Base-by-base conservation (phyloP, 2,888 invertebrate genomes). In the Chydorus sphaericus region DNA sequence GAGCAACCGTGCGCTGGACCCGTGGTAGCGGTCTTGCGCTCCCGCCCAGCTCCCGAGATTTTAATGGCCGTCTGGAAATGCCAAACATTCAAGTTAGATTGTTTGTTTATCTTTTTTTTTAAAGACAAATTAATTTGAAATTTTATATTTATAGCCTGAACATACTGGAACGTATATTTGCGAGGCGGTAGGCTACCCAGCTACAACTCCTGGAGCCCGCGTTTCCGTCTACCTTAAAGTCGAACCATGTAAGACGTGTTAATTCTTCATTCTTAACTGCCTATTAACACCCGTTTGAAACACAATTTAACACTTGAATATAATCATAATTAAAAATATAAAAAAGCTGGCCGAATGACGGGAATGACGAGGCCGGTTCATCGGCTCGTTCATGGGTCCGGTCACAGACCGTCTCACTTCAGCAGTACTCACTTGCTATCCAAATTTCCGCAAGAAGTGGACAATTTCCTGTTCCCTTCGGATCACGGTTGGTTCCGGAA, bases 131-230 rank as follows among this genome's bases (percentile, higher is more conserved):
- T 10, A 14, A n/a, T 48, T n/a, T n/a, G 3, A 3, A 20, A 2
- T 48, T 10, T 7, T 54, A 16, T 30, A 20, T 48, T 57, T 59
- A 23, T 67, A 83, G 77, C 62, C 80, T 16, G 78, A 80, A 49
- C 84, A 92, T 63, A 75, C 80, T 23, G 93, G 93, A 37, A 75
- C 77, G 2, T 94, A 93, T 70, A 75, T 85, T 56, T 94, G 94
- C 68, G 82, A 85, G 68, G 88, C 89, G 2, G 71, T 79, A 7
- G 79, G 78, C 4, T 82, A 80, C 65, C 73, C 82, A 20, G 65
- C 73, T 30, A 73, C 76, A 36, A 72, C 77, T 1, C 77, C 80
- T 5, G 84, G 83, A 57, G 75, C 82, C 49, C 77, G 80, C 70
- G 72, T 81, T 3, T 73, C 76, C 38, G 90, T 87, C 0, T 73